phyloP scores from a whole-genome alignment of 2,113 vertebrate genomes.

The Dipodomys merriami region DNA sequence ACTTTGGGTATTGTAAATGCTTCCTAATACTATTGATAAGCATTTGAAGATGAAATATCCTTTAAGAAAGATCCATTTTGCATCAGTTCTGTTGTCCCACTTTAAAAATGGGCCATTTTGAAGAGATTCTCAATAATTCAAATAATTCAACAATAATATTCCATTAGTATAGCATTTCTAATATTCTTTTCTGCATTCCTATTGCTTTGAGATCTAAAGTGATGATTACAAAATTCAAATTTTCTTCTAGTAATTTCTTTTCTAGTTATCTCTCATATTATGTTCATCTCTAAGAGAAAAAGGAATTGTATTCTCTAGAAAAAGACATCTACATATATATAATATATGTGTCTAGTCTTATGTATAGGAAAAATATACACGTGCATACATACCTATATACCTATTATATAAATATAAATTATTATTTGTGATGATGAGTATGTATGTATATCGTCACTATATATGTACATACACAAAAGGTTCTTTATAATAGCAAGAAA shows the following conservation, averaged over 20 bases:
- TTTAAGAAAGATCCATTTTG: slow-evolving; percentile 81
- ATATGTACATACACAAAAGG: neutral
- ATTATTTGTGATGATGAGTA: neutral
- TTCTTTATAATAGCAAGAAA: neutral
- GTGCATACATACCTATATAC: neutral
- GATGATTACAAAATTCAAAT: slow-evolving; percentile 68
- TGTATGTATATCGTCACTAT: neutral
- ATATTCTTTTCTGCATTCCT: slow-evolving; percentile 76
- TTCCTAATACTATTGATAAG: slow-evolving; percentile 80
- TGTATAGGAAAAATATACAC: neutral
- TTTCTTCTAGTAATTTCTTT: neutral
- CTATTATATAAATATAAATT: neutral
- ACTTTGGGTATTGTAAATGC: slow-evolving; percentile 76
- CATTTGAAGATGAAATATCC: slow-evolving; percentile 73
- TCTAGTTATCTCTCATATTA: neutral
- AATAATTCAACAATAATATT: slow-evolving; percentile 79
- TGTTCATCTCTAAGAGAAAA: neutral
- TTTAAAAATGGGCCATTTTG: slow-evolving; percentile 81
- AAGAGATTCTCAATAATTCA: slow-evolving; percentile 81
- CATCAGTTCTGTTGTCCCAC: slow-evolving; percentile 81
- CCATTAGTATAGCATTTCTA: slow-evolving; percentile 80
- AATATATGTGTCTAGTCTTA: neutral
- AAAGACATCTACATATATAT: neutral
- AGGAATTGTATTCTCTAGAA: neutral
- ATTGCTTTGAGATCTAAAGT: slow-evolving; percentile 81